Base-by-base conservation (phyloP, 2,888 invertebrate genomes). In the Amiota minor region DNA sequence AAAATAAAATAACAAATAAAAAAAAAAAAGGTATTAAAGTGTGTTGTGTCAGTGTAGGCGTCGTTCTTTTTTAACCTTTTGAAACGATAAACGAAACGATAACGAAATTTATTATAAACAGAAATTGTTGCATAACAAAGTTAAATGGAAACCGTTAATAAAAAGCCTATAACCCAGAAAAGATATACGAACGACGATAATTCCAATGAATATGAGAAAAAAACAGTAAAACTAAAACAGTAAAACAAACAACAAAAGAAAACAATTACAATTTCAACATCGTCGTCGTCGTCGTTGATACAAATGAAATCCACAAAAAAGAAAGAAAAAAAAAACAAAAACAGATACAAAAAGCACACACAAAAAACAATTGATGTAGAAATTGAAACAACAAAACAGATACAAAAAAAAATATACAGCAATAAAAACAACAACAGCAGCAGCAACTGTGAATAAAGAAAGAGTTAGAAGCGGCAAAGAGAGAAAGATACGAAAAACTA, bases 341-440 rank as follows among this genome's bases (percentile, higher is more conserved):
- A 35, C 35, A 35, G 35, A 72, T 69, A 69, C 74, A 79, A 78
- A 76, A 74, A 76, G 76, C 46, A 49, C 62, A 59, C 65, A 73
- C 12, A 6, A 35, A 35, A 23, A 35, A n/a, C n/a, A n/a, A n/a
- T n/a, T n/a, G n/a, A n/a, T n/a, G n/a, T n/a, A n/a, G n/a, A 9
- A 14, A n/a, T n/a, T 2, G 50, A 50, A 59, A 73, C 71, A 72
- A 53, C 70, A 75, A 59, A 72, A 61, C 62, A 68, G 50, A n/a
- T n/a, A 64, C 23, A 68, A 68, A 68, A 53, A 49, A 20, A 46
- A 20, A 64, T 9, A 16, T 14, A 23, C 74, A 73, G 71, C 71
- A 56, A 20, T 62, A 71, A 61, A 20, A 45, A 70, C n/a, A 56
- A 55, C 56, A n/a, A 56, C 35, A 53, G 20, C 59, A 20, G 20